These are phyloP conservation scores for Pyxicephalus adspersus DNA, from an alignment of 2,113 vertebrate genomes.

Conservation along the genomic window DNA sequence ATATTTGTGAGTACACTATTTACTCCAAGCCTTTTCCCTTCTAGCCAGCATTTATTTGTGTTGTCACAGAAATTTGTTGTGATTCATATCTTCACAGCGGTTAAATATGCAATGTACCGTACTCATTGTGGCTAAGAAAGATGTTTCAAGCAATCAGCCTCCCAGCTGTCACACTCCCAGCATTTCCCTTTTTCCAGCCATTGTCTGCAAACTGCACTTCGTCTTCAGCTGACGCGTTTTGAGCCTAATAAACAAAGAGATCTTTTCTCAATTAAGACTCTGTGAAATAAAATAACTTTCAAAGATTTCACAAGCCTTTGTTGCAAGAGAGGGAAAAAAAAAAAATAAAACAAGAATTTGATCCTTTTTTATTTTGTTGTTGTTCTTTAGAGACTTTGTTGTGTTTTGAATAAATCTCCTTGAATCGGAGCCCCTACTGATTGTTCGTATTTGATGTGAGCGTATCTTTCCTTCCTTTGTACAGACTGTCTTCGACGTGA, in stretches of 20 bases:
- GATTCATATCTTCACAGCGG: conserved; percentile 12
- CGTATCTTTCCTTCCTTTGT: conserved; percentile 17
- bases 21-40: neutral
- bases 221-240: neutral
- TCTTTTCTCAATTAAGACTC: conserved; percentile 21
- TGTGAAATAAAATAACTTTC: neutral
- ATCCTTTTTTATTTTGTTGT: conserved; percentile 14
- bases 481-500: neutral
- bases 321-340: neutral
- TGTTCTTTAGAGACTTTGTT: conserved; percentile 32
- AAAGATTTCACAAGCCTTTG: conserved; percentile 17
- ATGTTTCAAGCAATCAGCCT: conserved; percentile 20
- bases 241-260: conserved; percentile 8
- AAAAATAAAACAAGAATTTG: neutral
- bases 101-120: conserved; percentile 5
- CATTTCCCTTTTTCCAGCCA: neutral
- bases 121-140: neutral
- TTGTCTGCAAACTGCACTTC: conserved; percentile 7
- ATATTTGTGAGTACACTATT: conserved; percentile 38
- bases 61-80: neutral
- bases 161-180: neutral
- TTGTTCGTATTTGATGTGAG: conserved; percentile 15
- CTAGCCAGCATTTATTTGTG: neutral
- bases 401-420: conserved; percentile 33
- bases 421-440: conserved; percentile 27